phyloP scores from a whole-genome alignment of 2,888 invertebrate genomes.

The Malthinus flaveolus region DNA sequence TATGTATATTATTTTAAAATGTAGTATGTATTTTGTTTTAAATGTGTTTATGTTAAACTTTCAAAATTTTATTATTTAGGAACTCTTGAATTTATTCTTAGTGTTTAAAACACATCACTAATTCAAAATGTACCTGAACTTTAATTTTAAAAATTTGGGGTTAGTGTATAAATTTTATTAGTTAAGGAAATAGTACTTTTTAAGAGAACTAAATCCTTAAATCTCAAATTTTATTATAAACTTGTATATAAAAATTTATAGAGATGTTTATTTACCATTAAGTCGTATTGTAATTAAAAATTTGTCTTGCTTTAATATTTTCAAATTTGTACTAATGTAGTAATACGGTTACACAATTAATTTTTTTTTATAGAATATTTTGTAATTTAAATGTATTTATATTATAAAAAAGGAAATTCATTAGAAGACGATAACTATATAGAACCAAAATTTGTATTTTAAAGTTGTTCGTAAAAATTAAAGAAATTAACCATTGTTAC shows the following conservation, averaged over 20 bases:
- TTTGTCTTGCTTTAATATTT: constrained; percentile 24
- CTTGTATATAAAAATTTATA: constrained; percentile 16
- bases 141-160: constrained; percentile 27
- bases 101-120: constrained; percentile 25
- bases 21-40: constrained; percentile 13
- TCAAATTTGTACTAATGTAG: constrained; percentile 25
- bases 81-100: constrained; percentile 10
- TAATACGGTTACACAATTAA: constrained; percentile 9
- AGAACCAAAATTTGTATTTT: constrained; percentile 2
- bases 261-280: constrained; percentile 14
- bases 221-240: constrained; percentile 24
- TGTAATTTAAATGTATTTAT: constrained; percentile 26
- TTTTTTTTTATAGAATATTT: constrained; percentile 25
- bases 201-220: constrained; percentile 4
- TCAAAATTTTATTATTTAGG: constrained; percentile 21
- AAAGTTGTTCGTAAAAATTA: not conserved
- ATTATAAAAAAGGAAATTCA: constrained; percentile 12
- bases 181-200: not conserved
- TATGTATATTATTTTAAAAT: constrained; percentile 1
- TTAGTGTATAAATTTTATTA: constrained; percentile 19
- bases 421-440: not conserved
- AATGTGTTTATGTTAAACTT: constrained; percentile 15
- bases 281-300: constrained; percentile 16
- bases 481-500: too few relatives aligned
- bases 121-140: constrained; percentile 29